A percentile compares a stretch with the other conserved stretches of the same genome.
phyloP scores from a whole-genome alignment of 2,888 invertebrate genomes.

The Rambutsinella grinnellia region DNA sequence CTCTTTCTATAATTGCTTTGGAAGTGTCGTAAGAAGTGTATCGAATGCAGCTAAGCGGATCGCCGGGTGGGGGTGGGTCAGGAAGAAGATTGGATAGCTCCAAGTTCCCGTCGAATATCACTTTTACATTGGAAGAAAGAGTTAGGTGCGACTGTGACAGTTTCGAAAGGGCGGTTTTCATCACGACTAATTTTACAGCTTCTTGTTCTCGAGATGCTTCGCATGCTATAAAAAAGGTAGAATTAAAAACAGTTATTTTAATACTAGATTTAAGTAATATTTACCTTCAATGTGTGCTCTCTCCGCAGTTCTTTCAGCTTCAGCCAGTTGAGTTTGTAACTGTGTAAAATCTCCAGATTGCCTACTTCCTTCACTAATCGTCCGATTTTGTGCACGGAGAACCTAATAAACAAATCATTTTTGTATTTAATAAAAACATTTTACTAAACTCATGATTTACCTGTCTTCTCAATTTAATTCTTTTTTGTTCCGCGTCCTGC shows the following conservation, averaged over 20 bases:
- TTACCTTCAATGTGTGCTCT: constrained; percentile 72
- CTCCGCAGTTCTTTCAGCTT: constrained; percentile 71
- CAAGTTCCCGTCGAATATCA: constrained; percentile 71
- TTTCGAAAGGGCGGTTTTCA: constrained; percentile 71
- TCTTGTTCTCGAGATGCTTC: constrained; percentile 72
- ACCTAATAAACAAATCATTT: constrained; percentile 43
- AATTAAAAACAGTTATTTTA: no score
- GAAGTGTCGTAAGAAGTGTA: constrained; percentile 63
- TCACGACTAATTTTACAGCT: constrained; percentile 71
- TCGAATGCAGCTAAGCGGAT: constrained; percentile 62
- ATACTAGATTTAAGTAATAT: not conserved
- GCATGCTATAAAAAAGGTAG: constrained; percentile 69
- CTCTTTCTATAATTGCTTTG: constrained; percentile 56
- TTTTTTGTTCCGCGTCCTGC: constrained; percentile 63
- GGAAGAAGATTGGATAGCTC: constrained; percentile 71
- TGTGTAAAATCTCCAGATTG: constrained; percentile 69
- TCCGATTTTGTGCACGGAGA: constrained; percentile 62
- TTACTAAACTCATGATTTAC: constrained; percentile 32
- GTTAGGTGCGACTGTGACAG: constrained; percentile 72
- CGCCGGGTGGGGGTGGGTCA: constrained; percentile 67
- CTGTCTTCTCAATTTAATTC: constrained; percentile 62
- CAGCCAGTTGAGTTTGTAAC: constrained; percentile 70
- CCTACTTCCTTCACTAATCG: constrained; percentile 52
- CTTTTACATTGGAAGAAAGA: constrained; percentile 70
- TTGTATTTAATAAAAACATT: constrained; percentile 3